These are phyloP conservation scores for Drosophila sp. DNA, from an alignment of 1,140 invertebrate species.

Conservation along the genomic window DNA sequence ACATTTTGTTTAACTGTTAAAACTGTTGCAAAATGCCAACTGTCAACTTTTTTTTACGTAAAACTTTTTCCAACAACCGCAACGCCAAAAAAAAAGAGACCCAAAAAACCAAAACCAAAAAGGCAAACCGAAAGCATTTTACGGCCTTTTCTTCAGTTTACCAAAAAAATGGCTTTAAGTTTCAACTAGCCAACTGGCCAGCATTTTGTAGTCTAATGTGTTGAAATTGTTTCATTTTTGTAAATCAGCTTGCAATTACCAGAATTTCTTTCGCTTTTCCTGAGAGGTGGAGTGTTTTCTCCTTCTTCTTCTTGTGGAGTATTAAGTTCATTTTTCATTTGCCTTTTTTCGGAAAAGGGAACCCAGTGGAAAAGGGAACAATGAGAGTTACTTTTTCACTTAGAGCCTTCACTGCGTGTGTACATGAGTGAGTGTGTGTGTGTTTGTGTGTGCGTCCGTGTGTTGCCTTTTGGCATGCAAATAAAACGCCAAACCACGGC, in stretches of 20 bases:
- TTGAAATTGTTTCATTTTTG: constrained; percentile 46
- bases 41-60: constrained; percentile 56
- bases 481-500: constrained; percentile 48
- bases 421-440: constrained; percentile 21
- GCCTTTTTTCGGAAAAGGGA: constrained; percentile 64
- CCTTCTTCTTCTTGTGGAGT: constrained; percentile 50
- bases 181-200: background rate
- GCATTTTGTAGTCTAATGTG: constrained; percentile 30
- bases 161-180: constrained; percentile 19
- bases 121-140: constrained; percentile 32
- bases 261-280: constrained; percentile 19
- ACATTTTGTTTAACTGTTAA: constrained; percentile 67
- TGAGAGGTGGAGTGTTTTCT: constrained; percentile 14
- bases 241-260: constrained; percentile 79
- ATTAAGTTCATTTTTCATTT: constrained; percentile 81
- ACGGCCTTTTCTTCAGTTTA: constrained; percentile 10
- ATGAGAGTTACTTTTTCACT: constrained; percentile 73
- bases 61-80: constrained; percentile 41
- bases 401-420: constrained; percentile 51
- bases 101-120: constrained; percentile 14
- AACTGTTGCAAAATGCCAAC: constrained; percentile 70
- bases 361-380: constrained; percentile 44
- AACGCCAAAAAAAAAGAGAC: background rate
- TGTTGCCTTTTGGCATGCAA: constrained; percentile 76
- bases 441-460: constrained; percentile 34